phyloP scores from a whole-genome alignment of 2,797 vertebrate genomes.

The Sebastes itinus region DNA sequence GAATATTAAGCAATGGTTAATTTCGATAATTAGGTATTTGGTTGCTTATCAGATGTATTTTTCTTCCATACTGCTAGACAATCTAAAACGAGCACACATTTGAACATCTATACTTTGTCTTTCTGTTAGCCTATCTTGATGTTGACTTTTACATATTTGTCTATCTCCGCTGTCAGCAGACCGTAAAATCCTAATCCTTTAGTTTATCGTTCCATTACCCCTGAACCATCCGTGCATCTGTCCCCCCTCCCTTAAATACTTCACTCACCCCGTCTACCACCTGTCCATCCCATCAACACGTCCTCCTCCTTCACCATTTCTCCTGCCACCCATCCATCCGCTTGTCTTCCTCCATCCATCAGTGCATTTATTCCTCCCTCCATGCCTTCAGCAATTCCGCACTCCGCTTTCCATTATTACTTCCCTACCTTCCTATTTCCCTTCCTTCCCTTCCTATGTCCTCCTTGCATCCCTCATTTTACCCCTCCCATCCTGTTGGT shows the following conservation, averaged over 20 bases:
- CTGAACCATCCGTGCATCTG: conserved; percentile 30
- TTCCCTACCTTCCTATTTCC: conserved; percentile 38
- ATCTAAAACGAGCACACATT: neutral
- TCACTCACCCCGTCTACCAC: conserved; percentile 44
- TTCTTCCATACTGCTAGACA: neutral
- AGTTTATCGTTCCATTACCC: conserved; percentile 43
- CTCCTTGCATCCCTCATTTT: conserved; percentile 43
- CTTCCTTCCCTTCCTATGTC: neutral
- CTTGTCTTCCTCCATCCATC: conserved; percentile 59
- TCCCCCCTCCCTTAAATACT: conserved; percentile 37
- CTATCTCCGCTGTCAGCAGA: conserved; percentile 9
- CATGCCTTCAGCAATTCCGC: conserved; percentile 46
- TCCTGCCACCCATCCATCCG: conserved; percentile 56
- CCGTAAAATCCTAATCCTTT: conserved; percentile 25
- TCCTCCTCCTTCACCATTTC: conserved; percentile 47
- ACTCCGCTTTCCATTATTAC: conserved; percentile 55
- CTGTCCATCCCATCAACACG: conserved; percentile 58
- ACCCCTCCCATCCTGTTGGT: conserved; percentile 13
- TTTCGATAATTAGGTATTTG: neutral
- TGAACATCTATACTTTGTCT: neutral
- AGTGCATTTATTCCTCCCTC: conserved; percentile 44
- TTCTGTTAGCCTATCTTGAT: neutral
- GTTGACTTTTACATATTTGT: conserved; percentile 15
- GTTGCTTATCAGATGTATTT: neutral
- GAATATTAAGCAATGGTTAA: neutral